Conservation (phyloP, 2,797 vertebrate species). For the Neosilurus mollespiculum region DNA sequence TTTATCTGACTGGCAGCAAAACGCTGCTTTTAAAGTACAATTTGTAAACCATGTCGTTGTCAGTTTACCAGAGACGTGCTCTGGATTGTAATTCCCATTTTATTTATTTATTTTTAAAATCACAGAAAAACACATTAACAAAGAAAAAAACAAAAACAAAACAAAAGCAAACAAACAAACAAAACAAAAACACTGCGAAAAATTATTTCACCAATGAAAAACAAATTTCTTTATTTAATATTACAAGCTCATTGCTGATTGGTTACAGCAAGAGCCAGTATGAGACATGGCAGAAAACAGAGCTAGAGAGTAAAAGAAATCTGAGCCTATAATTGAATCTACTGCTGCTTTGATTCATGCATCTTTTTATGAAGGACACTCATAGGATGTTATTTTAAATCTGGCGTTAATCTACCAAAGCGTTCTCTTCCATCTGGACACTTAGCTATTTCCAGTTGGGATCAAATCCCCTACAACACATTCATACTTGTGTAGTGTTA, state of each 20-base stretch:
- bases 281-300: not conserved
- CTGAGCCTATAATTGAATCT: not conserved
- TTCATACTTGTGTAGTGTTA: no score
- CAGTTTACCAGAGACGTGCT: not conserved
- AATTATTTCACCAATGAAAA: not conserved
- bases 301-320: not conserved
- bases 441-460: no score
- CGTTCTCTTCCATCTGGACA: no score
- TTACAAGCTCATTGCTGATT: not conserved
- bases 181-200: not conserved
- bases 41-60: not conserved
- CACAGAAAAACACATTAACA: not conserved
- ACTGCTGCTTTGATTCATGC: not conserved
- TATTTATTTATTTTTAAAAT: not conserved
- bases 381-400: not conserved
- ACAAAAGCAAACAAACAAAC: not conserved
- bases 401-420: not conserved
- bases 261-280: not conserved
- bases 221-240: not conserved
- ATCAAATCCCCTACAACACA: no score
- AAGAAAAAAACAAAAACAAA: not conserved
- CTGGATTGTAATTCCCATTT: not conserved
- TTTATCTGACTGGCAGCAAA: no score
- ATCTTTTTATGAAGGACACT: not conserved
- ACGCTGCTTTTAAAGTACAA: not conserved